Conservation (phyloP, 2,113 vertebrate genomes). For the Athene cunicularia region DNA sequence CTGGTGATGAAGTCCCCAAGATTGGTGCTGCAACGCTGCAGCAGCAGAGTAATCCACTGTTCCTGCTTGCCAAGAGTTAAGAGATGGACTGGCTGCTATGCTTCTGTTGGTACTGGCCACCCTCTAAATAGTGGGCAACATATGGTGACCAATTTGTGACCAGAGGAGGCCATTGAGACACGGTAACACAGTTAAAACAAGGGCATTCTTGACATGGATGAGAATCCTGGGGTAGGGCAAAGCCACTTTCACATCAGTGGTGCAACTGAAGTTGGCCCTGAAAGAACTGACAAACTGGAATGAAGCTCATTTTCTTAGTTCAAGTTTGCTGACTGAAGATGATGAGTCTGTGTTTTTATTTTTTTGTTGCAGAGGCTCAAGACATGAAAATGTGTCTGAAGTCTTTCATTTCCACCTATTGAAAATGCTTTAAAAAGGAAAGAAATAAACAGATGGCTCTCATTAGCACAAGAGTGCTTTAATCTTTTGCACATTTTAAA, state of each 20-base stretch:
- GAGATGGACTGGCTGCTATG: neutral
- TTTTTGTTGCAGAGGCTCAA: conserved; percentile 31
- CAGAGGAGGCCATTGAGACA: neutral
- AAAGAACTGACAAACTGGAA: neutral
- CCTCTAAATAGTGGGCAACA: neutral
- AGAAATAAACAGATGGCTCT: conserved; percentile 69
- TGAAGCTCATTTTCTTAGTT: neutral
- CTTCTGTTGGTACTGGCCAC: neutral
- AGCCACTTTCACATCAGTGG: neutral
- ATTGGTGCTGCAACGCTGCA: neutral
- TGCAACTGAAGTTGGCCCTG: neutral
- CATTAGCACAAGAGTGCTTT: conserved; percentile 60
- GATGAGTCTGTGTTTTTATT: neutral
- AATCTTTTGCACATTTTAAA: conserved; percentile 58
- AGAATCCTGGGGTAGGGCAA: neutral
- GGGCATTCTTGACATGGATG: neutral
- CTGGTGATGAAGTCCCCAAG: neutral
- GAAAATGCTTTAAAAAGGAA: conserved; percentile 10
- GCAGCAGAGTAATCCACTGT: neutral
- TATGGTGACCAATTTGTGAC: neutral
- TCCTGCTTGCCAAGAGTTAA: neutral
- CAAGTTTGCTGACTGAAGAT: conserved; percentile 10
- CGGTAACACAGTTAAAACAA: neutral
- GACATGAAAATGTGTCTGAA: conserved; percentile 50
- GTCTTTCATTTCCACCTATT: conserved; percentile 57